Percentiles rank a stretch among this genome's conserved stretches.
Conservation (phyloP, 2,888 invertebrate species). For the Cerastoderma edule region DNA sequence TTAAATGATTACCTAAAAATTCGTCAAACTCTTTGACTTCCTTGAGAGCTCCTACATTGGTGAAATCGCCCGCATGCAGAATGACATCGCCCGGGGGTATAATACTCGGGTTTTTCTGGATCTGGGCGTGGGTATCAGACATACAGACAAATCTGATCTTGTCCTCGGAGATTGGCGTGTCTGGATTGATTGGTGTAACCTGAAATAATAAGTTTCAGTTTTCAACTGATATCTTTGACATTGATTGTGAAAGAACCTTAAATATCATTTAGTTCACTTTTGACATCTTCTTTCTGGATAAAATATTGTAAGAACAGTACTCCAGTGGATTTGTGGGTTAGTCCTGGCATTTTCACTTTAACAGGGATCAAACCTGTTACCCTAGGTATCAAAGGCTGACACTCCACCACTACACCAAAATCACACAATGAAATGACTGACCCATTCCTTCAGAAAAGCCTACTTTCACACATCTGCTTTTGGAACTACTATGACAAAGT, state of each 20-base stretch:
- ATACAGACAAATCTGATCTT: conserved; percentile 91
- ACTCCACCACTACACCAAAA: no score
- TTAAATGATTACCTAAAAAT: background rate
- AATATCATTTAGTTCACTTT: background rate
- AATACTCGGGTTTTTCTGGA: conserved; percentile 86
- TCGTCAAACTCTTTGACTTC: background rate
- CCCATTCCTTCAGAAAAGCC: no score
- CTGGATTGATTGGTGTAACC: conserved; percentile 63
- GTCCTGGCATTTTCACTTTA: background rate
- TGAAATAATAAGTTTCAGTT: background rate
- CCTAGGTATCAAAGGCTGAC: background rate
- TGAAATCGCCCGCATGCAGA: conserved; percentile 94
- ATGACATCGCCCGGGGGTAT: conserved; percentile 92
- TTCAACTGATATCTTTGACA: conserved; percentile 12
- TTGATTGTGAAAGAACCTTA: background rate
- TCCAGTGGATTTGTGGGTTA: background rate
- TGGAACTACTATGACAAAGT: no score
- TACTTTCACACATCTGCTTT: no score
- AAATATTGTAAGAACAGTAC: background rate
- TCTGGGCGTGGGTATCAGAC: conserved; percentile 92
- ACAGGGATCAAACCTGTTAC: background rate
- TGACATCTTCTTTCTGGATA: background rate
- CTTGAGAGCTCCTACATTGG: conserved; percentile 78
- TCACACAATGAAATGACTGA: no score
- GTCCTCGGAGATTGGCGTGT: conserved; percentile 69